These are phyloP conservation scores for Chromoteleia sp. DNA, from an alignment of 2,888 invertebrate species.

Conservation along the genomic window DNA sequence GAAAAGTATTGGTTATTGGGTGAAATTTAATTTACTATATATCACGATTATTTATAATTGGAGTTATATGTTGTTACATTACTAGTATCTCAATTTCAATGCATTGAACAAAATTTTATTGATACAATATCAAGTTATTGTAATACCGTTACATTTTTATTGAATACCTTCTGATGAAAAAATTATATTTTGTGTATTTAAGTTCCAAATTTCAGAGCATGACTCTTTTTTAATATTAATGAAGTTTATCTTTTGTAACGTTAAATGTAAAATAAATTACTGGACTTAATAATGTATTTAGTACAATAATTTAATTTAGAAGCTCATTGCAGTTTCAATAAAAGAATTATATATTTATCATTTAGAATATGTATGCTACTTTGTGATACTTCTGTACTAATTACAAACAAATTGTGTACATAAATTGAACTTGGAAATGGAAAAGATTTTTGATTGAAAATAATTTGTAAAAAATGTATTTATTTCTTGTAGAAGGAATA, in stretches of 20 bases:
- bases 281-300: too few species aligned
- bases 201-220: background rate
- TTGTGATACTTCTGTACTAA: slow-evolving; percentile 41
- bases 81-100: background rate
- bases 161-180: background rate
- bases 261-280: background rate
- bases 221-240: background rate
- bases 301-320: background rate
- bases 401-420: slow-evolving; percentile 23
- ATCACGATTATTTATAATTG: background rate
- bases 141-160: slow-evolving; percentile 1
- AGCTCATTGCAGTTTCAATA: background rate
- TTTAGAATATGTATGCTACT: slow-evolving; percentile 11
- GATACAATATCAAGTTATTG: background rate
- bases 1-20: background rate
- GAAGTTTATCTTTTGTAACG: slow-evolving; percentile 1
- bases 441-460: slow-evolving; percentile 25
- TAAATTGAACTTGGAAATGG: slow-evolving; percentile 16
- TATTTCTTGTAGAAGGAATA: slow-evolving; percentile 18
- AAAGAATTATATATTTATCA: slow-evolving; percentile 1
- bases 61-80: background rate
- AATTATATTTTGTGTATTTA: background rate
- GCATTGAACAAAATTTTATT: background rate
- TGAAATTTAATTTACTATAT: slow-evolving; percentile 2
- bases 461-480: slow-evolving; percentile 24